Conservation (phyloP, 1,140 invertebrate genomes). For the Lepidurus couesii region DNA sequence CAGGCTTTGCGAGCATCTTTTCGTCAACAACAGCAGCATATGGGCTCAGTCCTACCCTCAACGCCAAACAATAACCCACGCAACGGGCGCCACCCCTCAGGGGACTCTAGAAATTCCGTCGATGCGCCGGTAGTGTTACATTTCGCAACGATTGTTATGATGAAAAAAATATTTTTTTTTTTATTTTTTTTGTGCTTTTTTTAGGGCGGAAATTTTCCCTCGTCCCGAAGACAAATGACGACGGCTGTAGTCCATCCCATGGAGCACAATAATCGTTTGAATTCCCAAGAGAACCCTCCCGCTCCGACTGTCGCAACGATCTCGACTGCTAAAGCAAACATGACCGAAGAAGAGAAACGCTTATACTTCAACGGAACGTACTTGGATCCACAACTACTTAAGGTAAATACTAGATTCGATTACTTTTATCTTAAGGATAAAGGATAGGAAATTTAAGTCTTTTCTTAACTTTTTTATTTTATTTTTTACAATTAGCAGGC, state of each 20-base stretch:
- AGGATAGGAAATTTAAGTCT: neutral
- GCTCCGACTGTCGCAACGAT: neutral
- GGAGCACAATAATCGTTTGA: slow-evolving; percentile 12
- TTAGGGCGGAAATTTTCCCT: neutral
- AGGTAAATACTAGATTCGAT: slow-evolving; percentile 13
- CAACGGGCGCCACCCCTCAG: neutral
- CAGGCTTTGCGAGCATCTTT: slow-evolving; percentile 6
- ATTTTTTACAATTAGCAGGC: slow-evolving; percentile 52
- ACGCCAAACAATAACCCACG: neutral
- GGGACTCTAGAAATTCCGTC: neutral
- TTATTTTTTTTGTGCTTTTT: neutral
- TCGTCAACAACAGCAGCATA: neutral
- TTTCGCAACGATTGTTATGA: neutral
- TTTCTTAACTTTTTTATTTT: neutral
- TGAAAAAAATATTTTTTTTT: neutral
- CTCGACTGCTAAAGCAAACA: neutral
- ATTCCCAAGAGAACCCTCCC: slow-evolving; percentile 1
- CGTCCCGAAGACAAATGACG: slow-evolving; percentile 26
- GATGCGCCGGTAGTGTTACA: slow-evolving; percentile 10
- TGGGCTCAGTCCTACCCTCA: neutral
- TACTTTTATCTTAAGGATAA: neutral
- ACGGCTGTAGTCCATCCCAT: slow-evolving; percentile 29
- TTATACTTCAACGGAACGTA: slow-evolving; percentile 21
- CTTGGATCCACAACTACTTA: slow-evolving; percentile 26
- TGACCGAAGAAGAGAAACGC: slow-evolving; percentile 12